Percentiles rank a stretch among this genome's conserved stretches.
phyloP scores from a whole-genome alignment of 2,797 vertebrate genomes.

The Carapus acus region DNA sequence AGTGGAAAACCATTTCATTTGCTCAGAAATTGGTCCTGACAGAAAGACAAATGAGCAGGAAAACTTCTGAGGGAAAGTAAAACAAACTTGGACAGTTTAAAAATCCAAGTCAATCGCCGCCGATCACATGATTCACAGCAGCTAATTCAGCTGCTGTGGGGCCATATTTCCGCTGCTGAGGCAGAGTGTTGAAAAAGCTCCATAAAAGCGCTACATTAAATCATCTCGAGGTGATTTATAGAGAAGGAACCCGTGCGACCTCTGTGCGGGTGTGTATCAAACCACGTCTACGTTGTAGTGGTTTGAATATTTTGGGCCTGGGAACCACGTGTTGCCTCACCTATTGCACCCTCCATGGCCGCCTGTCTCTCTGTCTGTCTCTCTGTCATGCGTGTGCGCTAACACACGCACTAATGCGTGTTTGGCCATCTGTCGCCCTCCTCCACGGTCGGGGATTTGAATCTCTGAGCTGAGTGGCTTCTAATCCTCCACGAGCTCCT shows the following conservation, averaged over 20 bases:
- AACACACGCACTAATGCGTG: constrained; percentile 15
- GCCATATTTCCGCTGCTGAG: constrained; percentile 38
- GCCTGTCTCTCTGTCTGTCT: constrained; percentile 12
- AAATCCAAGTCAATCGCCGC: constrained; percentile 15
- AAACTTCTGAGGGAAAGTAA: constrained; percentile 25
- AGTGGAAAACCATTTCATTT: constrained; percentile 18
- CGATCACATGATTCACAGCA: constrained; percentile 31
- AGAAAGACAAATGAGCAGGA: constrained; percentile 11
- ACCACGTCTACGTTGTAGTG: too few relatives aligned
- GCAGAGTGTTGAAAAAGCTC: constrained; percentile 33
- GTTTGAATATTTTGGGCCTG: too few relatives aligned
- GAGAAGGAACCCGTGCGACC: too few relatives aligned
- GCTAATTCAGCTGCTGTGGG: constrained; percentile 10
- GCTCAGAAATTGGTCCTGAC: background rate
- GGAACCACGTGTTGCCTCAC: background rate
- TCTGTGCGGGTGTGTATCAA: too few relatives aligned
- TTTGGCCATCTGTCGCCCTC: constrained; percentile 62
- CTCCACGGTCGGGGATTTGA: constrained; percentile 64
- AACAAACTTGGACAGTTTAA: constrained; percentile 16
- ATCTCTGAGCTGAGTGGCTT: constrained; percentile 69
- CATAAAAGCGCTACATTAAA: constrained; percentile 40
- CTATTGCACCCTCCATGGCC: constrained; percentile 2
- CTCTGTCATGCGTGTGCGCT: background rate
- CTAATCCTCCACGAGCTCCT: constrained; percentile 65
- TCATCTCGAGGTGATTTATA: constrained; percentile 52